Evolutionary conservation across 2,888 invertebrate genomes (phyloP).

Genomic region (Ormyrus nitidulus): DNA sequence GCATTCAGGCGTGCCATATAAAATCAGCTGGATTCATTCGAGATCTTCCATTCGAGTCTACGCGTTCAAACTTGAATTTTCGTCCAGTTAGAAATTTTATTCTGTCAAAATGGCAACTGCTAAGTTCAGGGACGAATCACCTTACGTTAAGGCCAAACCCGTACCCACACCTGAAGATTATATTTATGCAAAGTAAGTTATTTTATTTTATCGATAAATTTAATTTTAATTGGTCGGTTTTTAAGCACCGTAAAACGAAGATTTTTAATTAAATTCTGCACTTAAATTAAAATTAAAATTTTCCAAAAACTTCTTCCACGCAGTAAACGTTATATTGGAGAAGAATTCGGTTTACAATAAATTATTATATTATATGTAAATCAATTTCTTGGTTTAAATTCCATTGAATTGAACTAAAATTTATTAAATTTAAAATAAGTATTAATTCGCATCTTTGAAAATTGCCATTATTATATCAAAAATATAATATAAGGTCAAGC

Average conservation of each 20-base stretch:
- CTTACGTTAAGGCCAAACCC: conserved; percentile 72
- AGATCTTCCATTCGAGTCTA: conserved; percentile 8
- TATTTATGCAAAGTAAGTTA: conserved; percentile 76
- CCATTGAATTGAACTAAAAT: no score
- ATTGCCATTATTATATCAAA: no score
- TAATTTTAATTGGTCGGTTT: background rate
- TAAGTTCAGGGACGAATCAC: conserved; percentile 77
- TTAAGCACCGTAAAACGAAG: background rate
- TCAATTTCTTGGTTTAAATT: background rate
- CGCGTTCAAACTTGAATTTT: conserved; percentile 1
- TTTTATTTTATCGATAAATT: background rate
- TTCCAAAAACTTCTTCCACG: no score
- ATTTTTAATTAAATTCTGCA: no score
- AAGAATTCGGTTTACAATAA: no score
- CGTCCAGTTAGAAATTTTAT: background rate
- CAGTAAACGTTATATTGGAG: no score
- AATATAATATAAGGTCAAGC: no score
- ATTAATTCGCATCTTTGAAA: no score
- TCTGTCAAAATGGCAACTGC: conserved; percentile 76
- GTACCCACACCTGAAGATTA: conserved; percentile 76
- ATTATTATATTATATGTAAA: background rate
- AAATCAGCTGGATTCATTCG: background rate
- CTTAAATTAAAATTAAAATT: no score
- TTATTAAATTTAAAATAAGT: no score
- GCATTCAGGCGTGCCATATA: conserved; percentile 3